Conservation (phyloP, 2,113 vertebrate genomes). For the Aleadryas rufinucha region DNA sequence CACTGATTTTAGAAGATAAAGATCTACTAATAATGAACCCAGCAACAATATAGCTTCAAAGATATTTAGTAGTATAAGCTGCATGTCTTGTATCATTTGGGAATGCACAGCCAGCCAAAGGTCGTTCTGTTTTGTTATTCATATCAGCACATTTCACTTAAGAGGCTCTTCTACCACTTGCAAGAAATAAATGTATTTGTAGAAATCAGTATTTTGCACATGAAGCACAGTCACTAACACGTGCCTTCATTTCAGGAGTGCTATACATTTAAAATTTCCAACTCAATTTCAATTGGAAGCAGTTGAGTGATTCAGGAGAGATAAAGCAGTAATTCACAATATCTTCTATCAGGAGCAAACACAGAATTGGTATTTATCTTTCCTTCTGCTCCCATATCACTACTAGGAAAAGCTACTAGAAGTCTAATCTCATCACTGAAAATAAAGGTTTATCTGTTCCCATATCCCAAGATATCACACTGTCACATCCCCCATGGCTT, state of each 20-base stretch:
- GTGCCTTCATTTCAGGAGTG: background rate
- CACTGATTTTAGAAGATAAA: constrained; percentile 48
- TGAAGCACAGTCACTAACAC: background rate
- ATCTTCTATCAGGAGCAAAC: background rate
- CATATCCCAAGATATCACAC: background rate
- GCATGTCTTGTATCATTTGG: background rate
- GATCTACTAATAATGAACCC: constrained; percentile 30
- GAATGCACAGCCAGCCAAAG: background rate
- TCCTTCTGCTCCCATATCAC: background rate
- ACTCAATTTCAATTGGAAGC: background rate
- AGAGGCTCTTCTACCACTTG: background rate
- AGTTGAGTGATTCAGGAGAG: background rate
- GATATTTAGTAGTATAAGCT: background rate
- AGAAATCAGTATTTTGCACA: background rate
- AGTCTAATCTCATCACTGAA: background rate
- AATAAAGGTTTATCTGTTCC: background rate
- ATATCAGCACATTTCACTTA: background rate
- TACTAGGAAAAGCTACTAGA: background rate
- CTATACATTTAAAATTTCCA: background rate
- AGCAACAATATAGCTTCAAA: constrained; percentile 4
- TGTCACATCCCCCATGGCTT: background rate
- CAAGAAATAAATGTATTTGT: background rate
- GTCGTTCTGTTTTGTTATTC: background rate
- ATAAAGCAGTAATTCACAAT: background rate
- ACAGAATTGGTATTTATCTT: background rate